A percentile compares a stretch with the other conserved stretches of the same genome.
These are phyloP conservation scores for Spatula clypeata DNA, from an alignment of 2,797 vertebrate species.

Conservation along the genomic window DNA sequence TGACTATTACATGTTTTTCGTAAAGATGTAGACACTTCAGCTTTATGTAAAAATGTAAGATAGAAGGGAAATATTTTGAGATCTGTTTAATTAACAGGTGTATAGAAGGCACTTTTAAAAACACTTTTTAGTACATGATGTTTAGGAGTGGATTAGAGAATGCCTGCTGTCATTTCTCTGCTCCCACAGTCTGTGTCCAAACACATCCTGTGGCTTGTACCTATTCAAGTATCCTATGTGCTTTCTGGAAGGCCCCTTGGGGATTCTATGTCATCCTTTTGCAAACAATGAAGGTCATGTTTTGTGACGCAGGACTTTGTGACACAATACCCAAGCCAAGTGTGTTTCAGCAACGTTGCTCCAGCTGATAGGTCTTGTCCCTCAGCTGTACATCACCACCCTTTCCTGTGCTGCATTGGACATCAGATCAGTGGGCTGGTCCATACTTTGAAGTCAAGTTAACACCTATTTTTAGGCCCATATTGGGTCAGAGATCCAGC, in stretches of 20 bases:
- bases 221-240: not conserved
- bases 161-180: not conserved
- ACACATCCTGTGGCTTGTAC: not conserved
- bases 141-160: not conserved
- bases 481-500: not conserved
- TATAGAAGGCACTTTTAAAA: not conserved
- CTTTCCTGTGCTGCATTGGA: not conserved
- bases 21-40: not conserved
- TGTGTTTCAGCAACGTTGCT: fast-evolving
- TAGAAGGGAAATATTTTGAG: not conserved
- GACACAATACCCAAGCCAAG: not conserved
- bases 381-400: not conserved
- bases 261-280: not conserved
- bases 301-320: not conserved
- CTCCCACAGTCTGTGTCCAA: not conserved
- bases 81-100: not conserved
- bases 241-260: not conserved
- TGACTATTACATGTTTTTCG: not conserved
- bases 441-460: not conserved
- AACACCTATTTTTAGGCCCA: not conserved
- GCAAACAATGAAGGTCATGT: not conserved
- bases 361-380: not conserved
- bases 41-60: slow-evolving; percentile 12
- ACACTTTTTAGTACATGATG: not conserved
- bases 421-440: not conserved